phyloP scores from a whole-genome alignment of 2,113 vertebrate species.

The Cochlearius cochlearius region DNA sequence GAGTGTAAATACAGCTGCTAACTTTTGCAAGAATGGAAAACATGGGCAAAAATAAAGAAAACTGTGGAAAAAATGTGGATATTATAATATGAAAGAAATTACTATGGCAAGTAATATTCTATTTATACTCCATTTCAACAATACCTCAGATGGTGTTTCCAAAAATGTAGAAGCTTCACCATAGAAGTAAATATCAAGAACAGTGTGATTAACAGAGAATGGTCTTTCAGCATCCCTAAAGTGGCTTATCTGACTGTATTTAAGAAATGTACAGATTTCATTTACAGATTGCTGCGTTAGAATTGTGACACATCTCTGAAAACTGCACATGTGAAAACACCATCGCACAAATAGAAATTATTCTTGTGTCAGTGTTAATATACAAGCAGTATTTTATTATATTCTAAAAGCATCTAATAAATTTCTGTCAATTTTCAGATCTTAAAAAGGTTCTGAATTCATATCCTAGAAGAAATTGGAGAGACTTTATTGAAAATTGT shows the following conservation, averaged over 20 bases:
- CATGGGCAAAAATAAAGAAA: not conserved
- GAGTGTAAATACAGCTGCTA: not conserved
- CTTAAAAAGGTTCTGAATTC: not conserved
- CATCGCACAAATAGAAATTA: not conserved
- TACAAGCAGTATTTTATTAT: not conserved
- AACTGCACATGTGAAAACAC: not conserved
- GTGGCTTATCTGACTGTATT: not conserved
- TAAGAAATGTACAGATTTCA: not conserved
- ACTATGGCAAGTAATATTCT: not conserved
- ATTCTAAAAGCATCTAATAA: not conserved
- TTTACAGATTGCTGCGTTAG: not conserved
- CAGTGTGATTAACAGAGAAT: not conserved
- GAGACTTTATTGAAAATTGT: not conserved
- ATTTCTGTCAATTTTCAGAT: not conserved
- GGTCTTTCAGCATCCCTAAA: not conserved
- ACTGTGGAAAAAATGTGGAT: not conserved
- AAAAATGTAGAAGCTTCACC: not conserved
- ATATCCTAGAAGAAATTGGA: not conserved
- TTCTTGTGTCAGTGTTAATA: not conserved
- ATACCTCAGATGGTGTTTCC: not conserved
- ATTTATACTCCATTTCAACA: not conserved
- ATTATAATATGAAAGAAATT: not conserved
- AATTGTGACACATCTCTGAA: not conserved
- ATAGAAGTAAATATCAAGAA: not conserved
- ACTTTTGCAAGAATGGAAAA: not conserved